Percentiles rank a stretch among this genome's conserved stretches.
These are phyloP conservation scores for Falco concolor DNA, from an alignment of 2,797 vertebrate species.

Conservation along the genomic window DNA sequence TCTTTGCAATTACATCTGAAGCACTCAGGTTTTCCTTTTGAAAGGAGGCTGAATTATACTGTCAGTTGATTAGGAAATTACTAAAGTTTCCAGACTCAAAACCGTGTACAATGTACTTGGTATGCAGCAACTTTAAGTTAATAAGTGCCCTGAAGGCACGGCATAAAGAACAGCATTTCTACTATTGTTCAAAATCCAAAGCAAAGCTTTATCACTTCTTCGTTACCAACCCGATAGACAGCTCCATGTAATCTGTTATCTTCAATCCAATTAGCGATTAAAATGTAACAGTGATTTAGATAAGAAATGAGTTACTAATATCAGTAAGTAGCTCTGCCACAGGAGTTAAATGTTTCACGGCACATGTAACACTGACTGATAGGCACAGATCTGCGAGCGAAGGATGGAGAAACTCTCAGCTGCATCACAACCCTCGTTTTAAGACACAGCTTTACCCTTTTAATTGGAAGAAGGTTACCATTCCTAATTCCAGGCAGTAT, in stretches of 20 bases:
- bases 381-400: background rate
- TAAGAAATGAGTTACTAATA: background rate
- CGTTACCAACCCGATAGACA: rapidly evolving
- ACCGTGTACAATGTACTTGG: background rate
- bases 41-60: background rate
- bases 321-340: background rate
- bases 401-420: background rate
- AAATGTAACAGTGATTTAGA: background rate
- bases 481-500: background rate
- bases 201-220: background rate
- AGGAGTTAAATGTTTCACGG: background rate
- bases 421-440: background rate
- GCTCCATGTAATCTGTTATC: background rate
- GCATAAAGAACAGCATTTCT: background rate
- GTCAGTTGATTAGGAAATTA: background rate
- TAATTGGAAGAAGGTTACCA: background rate
- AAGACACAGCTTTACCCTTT: background rate
- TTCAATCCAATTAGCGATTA: background rate
- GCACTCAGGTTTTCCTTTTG: background rate
- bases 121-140: background rate
- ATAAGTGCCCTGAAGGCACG: background rate
- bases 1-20: slow-evolving; percentile 19
- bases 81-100: background rate
- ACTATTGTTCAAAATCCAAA: background rate
- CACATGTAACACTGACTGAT: background rate